A percentile compares a stretch with the other conserved stretches of the same genome.
These are phyloP conservation scores for Scaptomyza parva DNA, from an alignment of 2,888 invertebrate species.

Conservation along the genomic window DNA sequence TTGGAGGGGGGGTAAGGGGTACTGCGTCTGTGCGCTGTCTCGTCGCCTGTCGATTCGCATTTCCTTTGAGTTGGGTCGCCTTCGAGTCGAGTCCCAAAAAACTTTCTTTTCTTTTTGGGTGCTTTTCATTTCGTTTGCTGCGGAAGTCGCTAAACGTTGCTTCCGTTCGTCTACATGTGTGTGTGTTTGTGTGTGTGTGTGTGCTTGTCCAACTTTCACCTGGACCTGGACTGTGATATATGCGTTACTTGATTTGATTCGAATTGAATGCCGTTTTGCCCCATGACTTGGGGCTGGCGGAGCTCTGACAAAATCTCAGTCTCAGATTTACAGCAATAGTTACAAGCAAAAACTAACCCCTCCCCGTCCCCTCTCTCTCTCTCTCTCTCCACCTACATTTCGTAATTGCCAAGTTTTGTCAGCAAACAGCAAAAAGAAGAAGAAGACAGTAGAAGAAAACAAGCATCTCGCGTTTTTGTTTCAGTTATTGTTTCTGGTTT, in stretches of 20 bases:
- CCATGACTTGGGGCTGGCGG: conserved; percentile 53
- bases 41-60: conserved; percentile 67
- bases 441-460: too few species aligned
- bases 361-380: not conserved
- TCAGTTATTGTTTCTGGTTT: conserved; percentile 7
- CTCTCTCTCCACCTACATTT: not conserved
- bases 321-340: conserved; percentile 45
- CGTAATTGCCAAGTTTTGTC: conserved; percentile 48
- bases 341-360: conserved; percentile 20
- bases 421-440: conserved; percentile 17
- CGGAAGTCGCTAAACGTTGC: conserved; percentile 47
- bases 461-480: conserved; percentile 19
- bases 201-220: conserved; percentile 51
- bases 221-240: conserved; percentile 52
- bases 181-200: not conserved
- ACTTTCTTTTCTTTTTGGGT: conserved; percentile 54
- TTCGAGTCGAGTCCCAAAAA: conserved; percentile 34
- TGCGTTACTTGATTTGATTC: conserved; percentile 61
- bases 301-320: conserved; percentile 37
- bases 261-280: conserved; percentile 63
- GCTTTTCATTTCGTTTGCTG: conserved; percentile 60
- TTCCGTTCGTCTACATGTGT: conserved; percentile 43
- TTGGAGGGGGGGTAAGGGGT: not conserved
- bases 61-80: conserved; percentile 67
- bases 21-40: conserved; percentile 67